Percentiles rank a stretch among this genome's conserved stretches.
Evolutionary conservation across 2,113 vertebrate genomes (phyloP).

Genomic region (Cyprinus carpio): DNA sequence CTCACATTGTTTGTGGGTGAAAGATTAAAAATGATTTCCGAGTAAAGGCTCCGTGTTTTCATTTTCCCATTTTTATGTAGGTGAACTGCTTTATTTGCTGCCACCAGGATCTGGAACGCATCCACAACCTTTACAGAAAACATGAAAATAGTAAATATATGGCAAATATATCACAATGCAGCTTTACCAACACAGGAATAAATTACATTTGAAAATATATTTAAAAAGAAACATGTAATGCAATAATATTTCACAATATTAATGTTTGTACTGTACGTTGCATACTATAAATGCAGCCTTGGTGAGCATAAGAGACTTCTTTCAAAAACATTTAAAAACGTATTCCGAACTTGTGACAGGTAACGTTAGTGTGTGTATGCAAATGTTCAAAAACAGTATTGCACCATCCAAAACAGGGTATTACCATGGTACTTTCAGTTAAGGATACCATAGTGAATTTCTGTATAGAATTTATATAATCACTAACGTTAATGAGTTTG

Average conservation of each 20-base stretch:
- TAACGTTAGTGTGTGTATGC: no score
- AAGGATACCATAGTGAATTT: not conserved
- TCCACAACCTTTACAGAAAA: constrained; percentile 80
- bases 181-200: no score
- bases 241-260: no score
- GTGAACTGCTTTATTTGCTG: constrained; percentile 91
- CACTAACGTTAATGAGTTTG: not conserved
- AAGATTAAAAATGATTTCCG: constrained; percentile 96
- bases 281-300: no score
- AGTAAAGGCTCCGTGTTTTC: constrained; percentile 90
- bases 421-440: not conserved
- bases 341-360: no score
- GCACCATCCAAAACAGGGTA: not conserved
- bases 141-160: not conserved
- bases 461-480: not conserved
- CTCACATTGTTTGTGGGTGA: constrained; percentile 94
- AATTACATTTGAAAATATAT: no score
- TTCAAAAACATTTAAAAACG: no score
- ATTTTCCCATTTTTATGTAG: constrained; percentile 85
- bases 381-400: no score
- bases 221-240: no score
- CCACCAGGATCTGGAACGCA: constrained; percentile 87
- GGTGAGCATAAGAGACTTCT: no score
- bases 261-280: no score
- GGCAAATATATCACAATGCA: not conserved